These are phyloP conservation scores for Drosophila sucinea DNA, from an alignment of 1,140 invertebrate species.

Conservation along the genomic window DNA sequence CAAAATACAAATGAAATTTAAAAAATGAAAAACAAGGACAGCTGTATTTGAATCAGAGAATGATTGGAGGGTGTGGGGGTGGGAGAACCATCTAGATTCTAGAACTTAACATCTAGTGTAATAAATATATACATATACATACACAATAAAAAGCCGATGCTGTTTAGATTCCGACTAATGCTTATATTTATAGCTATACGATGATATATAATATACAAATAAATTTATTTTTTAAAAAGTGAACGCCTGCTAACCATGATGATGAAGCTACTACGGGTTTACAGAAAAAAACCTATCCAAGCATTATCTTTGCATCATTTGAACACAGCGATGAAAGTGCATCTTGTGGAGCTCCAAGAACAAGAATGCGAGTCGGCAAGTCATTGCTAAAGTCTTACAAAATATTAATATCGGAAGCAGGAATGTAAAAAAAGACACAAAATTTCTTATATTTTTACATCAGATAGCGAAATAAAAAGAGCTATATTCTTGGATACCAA, in stretches of 20 bases:
- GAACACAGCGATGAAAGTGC: no score
- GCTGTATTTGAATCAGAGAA: conserved; percentile 23
- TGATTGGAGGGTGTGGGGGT: background rate
- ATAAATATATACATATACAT: conserved; percentile 26
- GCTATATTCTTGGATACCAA: no score
- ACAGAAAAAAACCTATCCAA: no score
- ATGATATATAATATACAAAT: conserved; percentile 35
- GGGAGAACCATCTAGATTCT: conserved; percentile 8
- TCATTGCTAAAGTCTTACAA: no score
- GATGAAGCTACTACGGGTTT: no score
- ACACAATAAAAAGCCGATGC: conserved; percentile 42
- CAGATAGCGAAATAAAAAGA: no score
- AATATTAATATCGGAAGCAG: no score
- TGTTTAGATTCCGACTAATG: conserved; percentile 64
- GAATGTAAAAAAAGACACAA: no score
- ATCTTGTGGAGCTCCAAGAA: no score
- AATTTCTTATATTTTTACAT: no score
- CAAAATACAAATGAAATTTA: conserved; percentile 1
- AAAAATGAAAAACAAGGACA: conserved; percentile 14
- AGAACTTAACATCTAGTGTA: conserved; percentile 39
- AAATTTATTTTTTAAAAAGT: conserved; percentile 16
- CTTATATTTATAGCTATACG: conserved; percentile 38
- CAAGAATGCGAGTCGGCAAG: no score
- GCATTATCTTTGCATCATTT: no score
- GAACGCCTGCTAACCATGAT: background rate